These are phyloP conservation scores for Patella ulyssiponensis DNA, from an alignment of 2,888 invertebrate species.

Conservation along the genomic window DNA sequence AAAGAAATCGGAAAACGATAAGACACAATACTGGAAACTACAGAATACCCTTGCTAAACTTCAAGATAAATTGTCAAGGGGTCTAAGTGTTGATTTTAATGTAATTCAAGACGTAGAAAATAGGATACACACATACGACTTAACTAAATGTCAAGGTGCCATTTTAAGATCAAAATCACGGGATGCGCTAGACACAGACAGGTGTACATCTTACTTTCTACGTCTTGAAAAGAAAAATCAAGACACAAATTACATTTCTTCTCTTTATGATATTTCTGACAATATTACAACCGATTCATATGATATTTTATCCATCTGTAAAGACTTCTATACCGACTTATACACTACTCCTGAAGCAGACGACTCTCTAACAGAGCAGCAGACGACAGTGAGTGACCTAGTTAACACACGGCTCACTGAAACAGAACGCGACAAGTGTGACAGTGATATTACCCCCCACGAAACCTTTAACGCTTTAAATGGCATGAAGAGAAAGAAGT, in stretches of 20 bases:
- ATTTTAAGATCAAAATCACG: background rate
- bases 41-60: background rate
- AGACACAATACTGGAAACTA: background rate
- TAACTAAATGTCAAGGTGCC: background rate
- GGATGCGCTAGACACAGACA: background rate
- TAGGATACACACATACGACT: background rate
- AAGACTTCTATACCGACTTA: background rate
- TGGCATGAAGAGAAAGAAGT: background rate
- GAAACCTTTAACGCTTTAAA: background rate
- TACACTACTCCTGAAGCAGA: background rate
- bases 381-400: background rate
- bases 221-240: conserved; percentile 1
- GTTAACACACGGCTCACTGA: background rate
- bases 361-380: background rate
- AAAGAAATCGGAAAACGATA: background rate
- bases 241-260: background rate
- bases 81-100: background rate
- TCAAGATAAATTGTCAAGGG: background rate
- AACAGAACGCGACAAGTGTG: background rate
- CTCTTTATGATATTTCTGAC: background rate
- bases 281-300: background rate
- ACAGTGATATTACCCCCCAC: background rate
- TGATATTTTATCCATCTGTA: background rate
- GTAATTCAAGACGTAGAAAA: background rate
- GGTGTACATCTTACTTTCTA: conserved; percentile 1